phyloP scores from a whole-genome alignment of 2,113 vertebrate genomes.

The Atrichornis clamosus region DNA sequence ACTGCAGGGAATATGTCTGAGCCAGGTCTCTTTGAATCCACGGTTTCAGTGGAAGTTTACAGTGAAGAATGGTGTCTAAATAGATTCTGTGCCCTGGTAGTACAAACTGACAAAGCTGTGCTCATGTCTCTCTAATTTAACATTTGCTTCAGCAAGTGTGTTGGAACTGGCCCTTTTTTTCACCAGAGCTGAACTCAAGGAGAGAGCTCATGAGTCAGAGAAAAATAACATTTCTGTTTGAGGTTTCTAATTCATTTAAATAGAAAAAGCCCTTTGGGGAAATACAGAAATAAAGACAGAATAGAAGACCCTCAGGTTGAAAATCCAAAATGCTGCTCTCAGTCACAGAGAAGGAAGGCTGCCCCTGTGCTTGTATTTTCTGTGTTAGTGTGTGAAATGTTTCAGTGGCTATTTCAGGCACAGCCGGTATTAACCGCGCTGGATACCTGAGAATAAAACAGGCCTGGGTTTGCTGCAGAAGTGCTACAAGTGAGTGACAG shows the following conservation, averaged over 20 bases:
- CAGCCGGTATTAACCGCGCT: background rate
- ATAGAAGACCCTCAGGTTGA: background rate
- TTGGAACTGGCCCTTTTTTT: background rate
- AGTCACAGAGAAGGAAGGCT: background rate
- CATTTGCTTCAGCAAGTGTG: background rate
- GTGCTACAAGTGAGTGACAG: constrained; percentile 14
- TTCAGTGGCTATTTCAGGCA: background rate
- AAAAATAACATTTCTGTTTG: background rate
- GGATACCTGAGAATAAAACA: background rate
- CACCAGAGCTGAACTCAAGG: background rate
- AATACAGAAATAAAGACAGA: background rate
- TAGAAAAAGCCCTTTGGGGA: background rate
- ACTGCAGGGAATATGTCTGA: background rate
- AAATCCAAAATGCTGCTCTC: background rate
- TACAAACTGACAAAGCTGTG: background rate
- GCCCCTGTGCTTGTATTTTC: background rate
- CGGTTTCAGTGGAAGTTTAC: background rate
- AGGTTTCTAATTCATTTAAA: background rate
- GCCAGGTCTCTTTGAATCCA: background rate
- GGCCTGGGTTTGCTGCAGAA: background rate
- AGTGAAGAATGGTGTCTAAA: background rate
- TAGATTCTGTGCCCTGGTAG: background rate
- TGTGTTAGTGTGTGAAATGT: background rate
- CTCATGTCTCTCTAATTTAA: background rate
- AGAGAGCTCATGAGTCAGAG: background rate